These are phyloP conservation scores for Nomada fabriciana DNA, from an alignment of 2,888 invertebrate genomes.

Conservation along the genomic window DNA sequence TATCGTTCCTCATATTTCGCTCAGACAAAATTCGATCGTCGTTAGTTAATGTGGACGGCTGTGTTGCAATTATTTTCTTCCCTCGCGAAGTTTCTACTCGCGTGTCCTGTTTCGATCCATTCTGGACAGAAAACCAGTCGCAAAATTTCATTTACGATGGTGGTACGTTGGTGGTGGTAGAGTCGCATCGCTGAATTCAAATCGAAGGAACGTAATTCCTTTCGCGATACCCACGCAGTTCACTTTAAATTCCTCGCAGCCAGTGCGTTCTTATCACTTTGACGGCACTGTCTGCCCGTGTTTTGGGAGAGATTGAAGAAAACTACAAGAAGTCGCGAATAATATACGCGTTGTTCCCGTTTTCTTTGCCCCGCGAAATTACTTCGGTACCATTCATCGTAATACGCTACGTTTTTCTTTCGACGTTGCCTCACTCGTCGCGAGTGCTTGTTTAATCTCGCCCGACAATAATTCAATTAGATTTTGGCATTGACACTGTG, in stretches of 20 bases:
- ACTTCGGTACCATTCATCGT: not conserved
- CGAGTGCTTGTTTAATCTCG: constrained; percentile 1
- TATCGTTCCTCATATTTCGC: constrained; percentile 3
- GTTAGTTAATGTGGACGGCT: not conserved
- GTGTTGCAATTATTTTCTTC: not conserved
- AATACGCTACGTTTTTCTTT: not conserved
- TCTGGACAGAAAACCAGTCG: not conserved
- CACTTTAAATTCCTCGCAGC: constrained; percentile 67
- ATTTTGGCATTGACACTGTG: not conserved
- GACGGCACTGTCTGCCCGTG: constrained; percentile 73
- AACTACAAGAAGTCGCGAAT: constrained; percentile 35
- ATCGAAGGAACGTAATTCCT: constrained; percentile 63
- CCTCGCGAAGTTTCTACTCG: not conserved
- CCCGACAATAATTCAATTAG: not conserved
- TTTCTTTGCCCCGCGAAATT: constrained; percentile 28
- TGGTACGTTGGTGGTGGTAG: not conserved
- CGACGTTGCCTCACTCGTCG: not conserved
- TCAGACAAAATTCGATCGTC: not conserved
- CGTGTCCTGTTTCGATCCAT: not conserved
- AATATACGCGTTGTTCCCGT: constrained; percentile 38
- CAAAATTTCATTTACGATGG: constrained; percentile 16
- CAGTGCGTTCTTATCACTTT: constrained; percentile 79
- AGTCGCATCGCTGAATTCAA: constrained; percentile 46
- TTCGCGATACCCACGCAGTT: constrained; percentile 65
- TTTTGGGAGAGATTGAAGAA: constrained; percentile 65